A percentile compares a stretch with the other conserved stretches of the same genome.
phyloP scores from a whole-genome alignment of 2,797 vertebrate genomes.

The Parambassis ranga region DNA sequence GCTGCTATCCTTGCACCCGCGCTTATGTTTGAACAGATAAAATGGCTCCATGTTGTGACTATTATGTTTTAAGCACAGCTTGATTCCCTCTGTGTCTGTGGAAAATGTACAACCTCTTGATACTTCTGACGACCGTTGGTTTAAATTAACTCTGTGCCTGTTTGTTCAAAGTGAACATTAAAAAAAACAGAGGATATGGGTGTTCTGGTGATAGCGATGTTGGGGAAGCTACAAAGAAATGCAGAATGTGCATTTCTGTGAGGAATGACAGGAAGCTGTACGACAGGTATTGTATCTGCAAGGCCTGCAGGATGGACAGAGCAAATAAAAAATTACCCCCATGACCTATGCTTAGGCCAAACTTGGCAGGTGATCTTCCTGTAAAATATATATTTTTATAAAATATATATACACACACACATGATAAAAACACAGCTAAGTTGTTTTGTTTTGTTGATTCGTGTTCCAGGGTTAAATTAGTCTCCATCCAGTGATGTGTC shows the following conservation, averaged over 20 bases:
- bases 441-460: background rate
- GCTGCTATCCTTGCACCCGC: background rate
- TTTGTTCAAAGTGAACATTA: conserved; percentile 24
- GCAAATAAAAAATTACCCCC: conserved; percentile 14
- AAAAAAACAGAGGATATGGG: conserved; percentile 29
- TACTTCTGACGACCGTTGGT: background rate
- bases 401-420: background rate
- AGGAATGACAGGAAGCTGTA: conserved; percentile 56
- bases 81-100: background rate
- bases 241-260: conserved; percentile 53
- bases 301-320: conserved; percentile 38
- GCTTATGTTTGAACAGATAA: no score
- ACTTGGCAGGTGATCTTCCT: conserved; percentile 9
- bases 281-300: conserved; percentile 52
- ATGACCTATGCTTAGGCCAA: background rate
- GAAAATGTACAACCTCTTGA: background rate
- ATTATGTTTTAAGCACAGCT: background rate
- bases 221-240: conserved; percentile 29
- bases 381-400: background rate
- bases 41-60: no score
- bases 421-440: background rate
- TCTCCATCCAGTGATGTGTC: background rate
- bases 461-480: background rate
- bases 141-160: background rate
- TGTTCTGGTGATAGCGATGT: conserved; percentile 16